Base-by-base conservation (phyloP, 2,888 invertebrate species). In the Bellardia pandia region DNA sequence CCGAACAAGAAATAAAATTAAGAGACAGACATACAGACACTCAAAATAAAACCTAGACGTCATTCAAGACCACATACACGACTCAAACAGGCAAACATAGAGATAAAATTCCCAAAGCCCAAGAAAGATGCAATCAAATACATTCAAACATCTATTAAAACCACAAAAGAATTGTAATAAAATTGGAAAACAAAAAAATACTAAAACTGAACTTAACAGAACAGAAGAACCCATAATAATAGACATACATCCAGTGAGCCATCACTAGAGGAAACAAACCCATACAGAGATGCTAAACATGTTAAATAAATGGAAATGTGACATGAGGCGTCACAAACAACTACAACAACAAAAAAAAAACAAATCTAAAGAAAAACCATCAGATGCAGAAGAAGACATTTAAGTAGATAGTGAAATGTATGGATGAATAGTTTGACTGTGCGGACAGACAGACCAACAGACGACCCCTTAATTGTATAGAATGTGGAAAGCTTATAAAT, bases 111-210 rank as follows among this genome's bases (percentile, higher is more conserved):
- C 62, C 68, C 79, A 56, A 62, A 42, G 51, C 56, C 6, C 13
- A 76, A 85, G 30, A 16, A 85, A 75, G 80, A 85, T 75, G 85
- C 71, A 85, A 80, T 82, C 78, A 76, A 83, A 79, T 76, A 64
- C 75, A 80, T 83, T 74, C 78, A 83, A 75, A 71, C 69, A 78
- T 78, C 84, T 68, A 78, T 78, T 84, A 51, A 85, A 85, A 79
- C 84, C 78, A 79, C 68, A 85, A 85, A 85, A 79, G 78, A 78
- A 81, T 81, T 68, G 81, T 74, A 75, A 75, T 58, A 40, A 74
- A 81, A 75, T 75, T 56, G 37, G 40, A 58, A 48, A 64, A 66
- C 48, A 84, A 51, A 30, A 23, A 37, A 74, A 71, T 11, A 51
- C 14, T 9, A 2, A 48, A 40, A 48, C 68, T 16, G 48, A 66